Evolutionary conservation across 2,888 invertebrate species (phyloP), one percentile per base, ranked within the genome.

Genomic region (Eupsilia transversa): DNA sequence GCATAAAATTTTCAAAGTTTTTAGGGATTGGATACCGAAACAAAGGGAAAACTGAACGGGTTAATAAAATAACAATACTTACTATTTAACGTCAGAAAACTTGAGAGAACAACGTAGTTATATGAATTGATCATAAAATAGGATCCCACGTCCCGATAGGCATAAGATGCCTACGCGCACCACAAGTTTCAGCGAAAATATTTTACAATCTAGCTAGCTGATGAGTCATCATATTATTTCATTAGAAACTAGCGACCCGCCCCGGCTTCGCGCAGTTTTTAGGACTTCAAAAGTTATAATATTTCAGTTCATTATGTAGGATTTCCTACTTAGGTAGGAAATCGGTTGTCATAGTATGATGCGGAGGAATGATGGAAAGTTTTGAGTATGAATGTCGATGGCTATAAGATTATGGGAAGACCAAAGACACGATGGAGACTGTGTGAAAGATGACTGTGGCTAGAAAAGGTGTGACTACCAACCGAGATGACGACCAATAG

Each of bases 181-280:
- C 20, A 30, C 35, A n/a, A 59, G 35, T 72, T 77, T 78, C 77
- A 72, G 78, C 12, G 10, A 59, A 70, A 64, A 63, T 63, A 49
- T 57, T 75, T 77, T 12, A 69, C 69, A 43, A 52, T 68, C 76
- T 52, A 69, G 12, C 41, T n/a, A 30, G 23, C 20, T 43, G 27
- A 52, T 77, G 77, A 69, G 14, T 75, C 74, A 75, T 38, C 10
- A 14, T 12, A 27, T 20, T 20, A 27, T 63, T 43, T 61, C 20
- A 41, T 38, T 27, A 27, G 3, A 27, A 60, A 60, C n/a, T 27
- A 27, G 38, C 9, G 20, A 30, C 1, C n/a, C 10, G 1, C 30
- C 57, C 20, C 27, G 10, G 10, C 2, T 38, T 38, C 61, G 6
- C 20, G 23, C 20, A 12, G 23, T 52, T 52, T 49, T 23, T 35